A percentile compares a stretch with the other conserved stretches of the same genome.
Conservation (phyloP, 2,797 vertebrate genomes). For the Chaetodon trifasciatus region DNA sequence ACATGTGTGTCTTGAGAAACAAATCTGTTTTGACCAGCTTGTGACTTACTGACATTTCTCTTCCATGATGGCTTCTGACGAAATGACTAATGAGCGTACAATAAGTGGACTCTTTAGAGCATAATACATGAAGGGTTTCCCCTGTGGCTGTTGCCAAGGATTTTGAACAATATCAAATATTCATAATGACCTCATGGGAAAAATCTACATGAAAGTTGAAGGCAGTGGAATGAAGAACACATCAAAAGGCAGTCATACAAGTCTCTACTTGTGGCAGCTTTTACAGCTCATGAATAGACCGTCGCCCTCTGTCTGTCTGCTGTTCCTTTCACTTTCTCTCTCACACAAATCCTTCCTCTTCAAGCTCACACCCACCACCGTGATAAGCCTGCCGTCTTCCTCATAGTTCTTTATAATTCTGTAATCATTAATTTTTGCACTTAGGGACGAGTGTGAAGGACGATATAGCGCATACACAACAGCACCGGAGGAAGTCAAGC, state of each 20-base stretch:
- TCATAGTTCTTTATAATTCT: background rate
- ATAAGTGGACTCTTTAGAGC: background rate
- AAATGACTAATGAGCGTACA: conserved; percentile 22
- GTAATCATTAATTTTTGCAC: conserved; percentile 66
- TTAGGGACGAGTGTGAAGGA: background rate
- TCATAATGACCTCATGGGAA: conserved; percentile 40
- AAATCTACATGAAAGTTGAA: background rate
- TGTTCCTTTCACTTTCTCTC: conserved; percentile 1
- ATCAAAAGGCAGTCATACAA: conserved; percentile 65
- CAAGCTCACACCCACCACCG: conserved; percentile 13
- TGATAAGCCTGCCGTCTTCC: background rate
- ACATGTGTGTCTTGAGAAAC: background rate
- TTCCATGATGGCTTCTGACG: background rate
- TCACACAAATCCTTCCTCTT: background rate
- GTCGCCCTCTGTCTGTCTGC: background rate
- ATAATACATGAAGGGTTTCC: conserved; percentile 8
- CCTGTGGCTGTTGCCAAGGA: conserved; percentile 3
- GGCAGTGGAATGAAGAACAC: conserved; percentile 17
- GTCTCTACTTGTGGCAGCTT: conserved; percentile 45
- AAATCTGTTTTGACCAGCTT: background rate
- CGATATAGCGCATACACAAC: background rate
- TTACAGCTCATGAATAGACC: conserved; percentile 33
- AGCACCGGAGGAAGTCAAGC: background rate
- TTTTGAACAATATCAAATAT: conserved; percentile 8
- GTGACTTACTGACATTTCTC: background rate